Evolutionary conservation across 2,113 vertebrate species (phyloP), one percentile per base, ranked within the genome.

Genomic region (Burhinus bistriatus): DNA sequence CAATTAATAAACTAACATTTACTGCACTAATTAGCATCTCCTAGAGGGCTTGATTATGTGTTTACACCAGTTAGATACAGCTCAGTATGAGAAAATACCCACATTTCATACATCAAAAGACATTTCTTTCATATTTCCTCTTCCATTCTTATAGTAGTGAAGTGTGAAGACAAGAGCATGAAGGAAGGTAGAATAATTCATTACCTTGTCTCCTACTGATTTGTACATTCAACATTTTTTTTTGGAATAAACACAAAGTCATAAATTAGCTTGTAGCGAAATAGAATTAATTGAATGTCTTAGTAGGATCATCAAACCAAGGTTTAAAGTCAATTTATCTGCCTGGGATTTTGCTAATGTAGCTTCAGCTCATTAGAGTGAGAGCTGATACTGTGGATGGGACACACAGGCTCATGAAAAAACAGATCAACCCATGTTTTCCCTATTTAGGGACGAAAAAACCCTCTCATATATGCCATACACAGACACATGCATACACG

Each of bases 241-340:
- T 97, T 97, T 92, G 34, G 86, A 98, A 97, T 97, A 98, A 98
- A 97, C 96, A 98, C 83, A 81, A 96, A 98, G 96, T 95, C 97
- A 97, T 98, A 98, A 98, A 98, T 98, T 98, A 98, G 97, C 97
- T 98, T 96, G 97, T 97, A 98, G 98, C 98, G 98, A 98, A 98
- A 98, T 89, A 98, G 97, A 98, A 98, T 98, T 98, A 98, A 98
- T 97, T 98, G 95, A 98, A 98, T 97, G 91, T 97, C 97, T 98
- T 98, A 96, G 96, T 92, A 97, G 94, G 95, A 98, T 98, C 96
- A 98, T 98, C 98, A 98, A 98, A 97, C 96, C 87, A 97, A 98
- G 93, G 94, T 97, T 97, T 97, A 94, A 96, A 98, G 96, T 97
- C 97, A 96, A 97, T 98, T 98, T 97, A 96, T 97, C 97, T 98